Evolutionary conservation across 2,113 vertebrate species (phyloP).

Genomic region (Chloropsis cyanopogon): DNA sequence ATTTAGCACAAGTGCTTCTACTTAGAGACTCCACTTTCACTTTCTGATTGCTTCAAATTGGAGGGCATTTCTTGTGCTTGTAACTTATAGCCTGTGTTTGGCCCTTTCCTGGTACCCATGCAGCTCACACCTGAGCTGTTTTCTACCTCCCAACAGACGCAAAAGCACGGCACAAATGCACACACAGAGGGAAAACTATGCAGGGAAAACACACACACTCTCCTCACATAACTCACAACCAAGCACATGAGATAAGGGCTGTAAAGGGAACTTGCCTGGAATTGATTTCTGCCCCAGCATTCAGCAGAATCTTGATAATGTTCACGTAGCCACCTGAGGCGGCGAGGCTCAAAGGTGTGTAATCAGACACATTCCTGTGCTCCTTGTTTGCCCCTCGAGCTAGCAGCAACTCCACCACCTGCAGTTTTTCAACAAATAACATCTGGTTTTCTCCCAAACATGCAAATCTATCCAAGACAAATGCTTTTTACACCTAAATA

Average conservation of each 20-base stretch:
- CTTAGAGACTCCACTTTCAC: fast-evolving
- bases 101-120: too few species aligned
- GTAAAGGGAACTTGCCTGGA: constrained; percentile 83
- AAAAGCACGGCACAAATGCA: not conserved
- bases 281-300: constrained; percentile 98
- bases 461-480: not conserved
- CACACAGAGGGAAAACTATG: fast-evolving
- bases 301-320: constrained; percentile 98
- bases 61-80: not conserved
- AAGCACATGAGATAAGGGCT: not conserved
- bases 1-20: not conserved
- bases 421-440: constrained; percentile 2
- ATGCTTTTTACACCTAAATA: not conserved
- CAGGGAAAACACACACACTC: not conserved
- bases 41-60: not conserved
- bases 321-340: constrained; percentile 98
- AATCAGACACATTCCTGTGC: constrained; percentile 98
- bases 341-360: constrained; percentile 95
- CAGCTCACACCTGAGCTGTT: not conserved
- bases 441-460: not conserved
- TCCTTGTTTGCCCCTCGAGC: constrained; percentile 98
- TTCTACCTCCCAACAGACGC: not conserved
- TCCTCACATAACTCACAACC: not conserved
- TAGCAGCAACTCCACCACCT: constrained; percentile 97
- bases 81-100: not conserved